These are phyloP conservation scores for Adelosebastes latens DNA, from an alignment of 2,797 vertebrate genomes.

Conservation along the genomic window DNA sequence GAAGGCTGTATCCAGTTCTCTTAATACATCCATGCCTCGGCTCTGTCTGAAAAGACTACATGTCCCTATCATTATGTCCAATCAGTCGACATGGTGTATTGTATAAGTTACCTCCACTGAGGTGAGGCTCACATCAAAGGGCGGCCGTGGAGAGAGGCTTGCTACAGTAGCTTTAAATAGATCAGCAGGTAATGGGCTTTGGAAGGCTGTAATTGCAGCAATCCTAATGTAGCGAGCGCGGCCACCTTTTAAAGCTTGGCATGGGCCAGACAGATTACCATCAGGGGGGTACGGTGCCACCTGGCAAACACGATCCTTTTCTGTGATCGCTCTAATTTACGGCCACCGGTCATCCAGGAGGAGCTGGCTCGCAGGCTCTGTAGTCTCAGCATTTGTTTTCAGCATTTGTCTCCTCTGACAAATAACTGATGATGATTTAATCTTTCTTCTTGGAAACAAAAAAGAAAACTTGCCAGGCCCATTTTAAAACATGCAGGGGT, in stretches of 20 bases:
- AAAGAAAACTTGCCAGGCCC: conserved; percentile 13
- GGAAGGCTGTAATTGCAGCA: conserved; percentile 68
- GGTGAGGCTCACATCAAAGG: conserved; percentile 53
- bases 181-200: conserved; percentile 77
- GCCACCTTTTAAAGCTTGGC: conserved; percentile 64
- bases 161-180: conserved; percentile 72
- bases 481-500: conserved; percentile 13
- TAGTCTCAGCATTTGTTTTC: conserved; percentile 36
- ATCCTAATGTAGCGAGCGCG: conserved; percentile 43
- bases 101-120: conserved; percentile 31
- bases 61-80: conserved; percentile 14
- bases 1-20: too few species aligned
- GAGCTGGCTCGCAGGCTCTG: conserved; percentile 18
- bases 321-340: conserved; percentile 65
- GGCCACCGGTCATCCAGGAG: conserved; percentile 18
- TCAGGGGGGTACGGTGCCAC: conserved; percentile 57
- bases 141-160: conserved; percentile 50
- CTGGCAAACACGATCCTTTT: conserved; percentile 61
- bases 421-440: conserved; percentile 41
- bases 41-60: too few species aligned
- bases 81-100: conserved; percentile 25
- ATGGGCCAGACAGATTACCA: conserved; percentile 67
- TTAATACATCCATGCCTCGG: too few species aligned
- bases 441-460: conserved; percentile 24
- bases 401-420: conserved; percentile 30